These are phyloP conservation scores for Erinaceus europaeus DNA, from an alignment of 2,113 vertebrate genomes.

Conservation along the genomic window DNA sequence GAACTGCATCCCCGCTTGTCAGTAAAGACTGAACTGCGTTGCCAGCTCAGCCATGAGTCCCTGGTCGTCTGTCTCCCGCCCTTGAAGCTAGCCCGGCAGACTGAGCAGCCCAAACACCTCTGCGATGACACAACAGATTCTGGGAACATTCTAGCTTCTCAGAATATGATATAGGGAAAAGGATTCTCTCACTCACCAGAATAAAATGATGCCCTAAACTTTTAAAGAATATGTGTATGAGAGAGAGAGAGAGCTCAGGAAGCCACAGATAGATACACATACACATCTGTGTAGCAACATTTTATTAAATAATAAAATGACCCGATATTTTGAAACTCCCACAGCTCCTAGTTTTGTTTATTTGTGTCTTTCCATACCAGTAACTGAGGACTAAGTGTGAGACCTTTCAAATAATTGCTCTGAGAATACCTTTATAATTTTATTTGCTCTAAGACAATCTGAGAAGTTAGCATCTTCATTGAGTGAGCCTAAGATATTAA, in stretches of 20 bases:
- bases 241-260: too few relatives aligned
- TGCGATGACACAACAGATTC: background rate
- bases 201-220: conserved; percentile 17
- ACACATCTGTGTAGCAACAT: background rate
- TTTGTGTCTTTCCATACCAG: background rate
- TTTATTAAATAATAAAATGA: conserved; percentile 37
- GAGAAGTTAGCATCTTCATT: conserved; percentile 25
- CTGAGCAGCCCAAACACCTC: background rate
- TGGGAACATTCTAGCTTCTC: background rate
- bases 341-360: background rate
- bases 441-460: conserved; percentile 19
- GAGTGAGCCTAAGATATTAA: conserved; percentile 15
- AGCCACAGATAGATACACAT: background rate
- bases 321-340: background rate
- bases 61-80: too few relatives aligned
- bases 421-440: conserved; percentile 19
- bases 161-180: background rate
- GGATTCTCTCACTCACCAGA: background rate
- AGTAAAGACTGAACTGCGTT: too few relatives aligned
- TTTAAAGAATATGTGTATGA: background rate
- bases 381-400: conserved; percentile 23
- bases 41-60: too few relatives aligned
- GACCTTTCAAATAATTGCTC: conserved; percentile 26
- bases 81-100: too few relatives aligned
- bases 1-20: too few relatives aligned